phyloP scores from a whole-genome alignment of 2,797 vertebrate genomes.

The Cryptoblepharus egeriae region DNA sequence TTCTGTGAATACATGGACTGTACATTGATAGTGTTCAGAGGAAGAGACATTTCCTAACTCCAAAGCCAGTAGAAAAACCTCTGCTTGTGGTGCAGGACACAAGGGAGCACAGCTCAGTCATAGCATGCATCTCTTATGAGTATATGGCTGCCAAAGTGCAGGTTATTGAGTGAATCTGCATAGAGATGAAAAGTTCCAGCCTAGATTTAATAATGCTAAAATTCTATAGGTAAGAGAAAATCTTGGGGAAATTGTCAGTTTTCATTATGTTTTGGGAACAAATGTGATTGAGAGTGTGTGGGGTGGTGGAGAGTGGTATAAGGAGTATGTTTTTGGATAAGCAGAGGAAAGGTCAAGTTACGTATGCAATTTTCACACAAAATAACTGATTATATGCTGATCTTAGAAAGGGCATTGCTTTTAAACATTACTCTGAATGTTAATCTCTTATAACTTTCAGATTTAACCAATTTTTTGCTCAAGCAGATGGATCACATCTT shows the following conservation, averaged over 20 bases:
- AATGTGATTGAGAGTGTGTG: too few species aligned
- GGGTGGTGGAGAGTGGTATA: too few species aligned
- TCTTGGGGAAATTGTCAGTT: too few species aligned
- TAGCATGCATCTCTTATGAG: too few species aligned
- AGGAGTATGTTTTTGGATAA: too few species aligned
- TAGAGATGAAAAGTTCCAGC: neutral
- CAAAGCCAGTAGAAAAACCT: neutral
- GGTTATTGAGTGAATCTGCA: neutral
- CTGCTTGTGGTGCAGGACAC: too few species aligned
- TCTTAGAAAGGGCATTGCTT: conserved; percentile 18
- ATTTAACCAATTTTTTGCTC: conserved; percentile 41
- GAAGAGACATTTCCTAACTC: neutral
- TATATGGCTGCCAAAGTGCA: neutral
- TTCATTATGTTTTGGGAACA: too few species aligned
- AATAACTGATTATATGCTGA: neutral
- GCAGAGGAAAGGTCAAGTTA: too few species aligned
- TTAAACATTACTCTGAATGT: conserved; percentile 24
- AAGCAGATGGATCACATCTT: conserved; percentile 13
- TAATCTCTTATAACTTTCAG: conserved; percentile 25
- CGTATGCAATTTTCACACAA: conserved; percentile 1
- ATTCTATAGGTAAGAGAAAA: neutral
- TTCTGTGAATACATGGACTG: too few species aligned
- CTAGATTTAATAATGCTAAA: neutral
- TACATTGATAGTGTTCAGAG: neutral
- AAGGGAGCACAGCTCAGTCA: too few species aligned